phyloP scores from a whole-genome alignment of 1,140 invertebrate genomes.

The Leptinotarsa lineolata region DNA sequence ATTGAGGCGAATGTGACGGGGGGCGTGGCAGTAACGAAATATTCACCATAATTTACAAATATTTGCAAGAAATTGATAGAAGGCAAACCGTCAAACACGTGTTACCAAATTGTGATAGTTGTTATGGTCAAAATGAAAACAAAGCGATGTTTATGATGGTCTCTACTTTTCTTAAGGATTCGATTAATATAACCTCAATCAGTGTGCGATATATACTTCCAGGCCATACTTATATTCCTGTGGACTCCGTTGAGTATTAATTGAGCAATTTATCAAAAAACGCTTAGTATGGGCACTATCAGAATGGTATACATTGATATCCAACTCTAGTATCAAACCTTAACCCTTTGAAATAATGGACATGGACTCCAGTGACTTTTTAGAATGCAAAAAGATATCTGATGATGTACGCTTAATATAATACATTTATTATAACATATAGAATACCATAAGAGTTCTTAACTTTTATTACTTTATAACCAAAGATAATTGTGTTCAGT shows the following conservation, averaged over 20 bases:
- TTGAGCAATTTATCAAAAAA: constrained; percentile 19
- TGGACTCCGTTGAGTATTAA: constrained; percentile 32
- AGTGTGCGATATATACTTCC: constrained; percentile 38
- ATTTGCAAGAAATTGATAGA: constrained; percentile 36
- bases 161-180: constrained; percentile 30
- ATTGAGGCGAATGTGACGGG: constrained; percentile 31
- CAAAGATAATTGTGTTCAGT: no score
- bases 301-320: constrained; percentile 8
- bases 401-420: no score
- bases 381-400: no score
- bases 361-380: no score
- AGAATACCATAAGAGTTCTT: no score
- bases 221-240: constrained; percentile 41
- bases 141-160: constrained; percentile 12
- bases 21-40: constrained; percentile 30
- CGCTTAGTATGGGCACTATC: neutral
- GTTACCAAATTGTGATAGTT: constrained; percentile 32
- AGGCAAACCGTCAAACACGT: constrained; percentile 20
- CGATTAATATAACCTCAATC: constrained; percentile 34
- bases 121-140: constrained; percentile 38
- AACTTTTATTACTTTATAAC: no score
- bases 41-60: constrained; percentile 23
- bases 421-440: no score
- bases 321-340: neutral
- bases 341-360: neutral